phyloP scores from a whole-genome alignment of 2,113 vertebrate species.

The Peromyscus maniculatus region DNA sequence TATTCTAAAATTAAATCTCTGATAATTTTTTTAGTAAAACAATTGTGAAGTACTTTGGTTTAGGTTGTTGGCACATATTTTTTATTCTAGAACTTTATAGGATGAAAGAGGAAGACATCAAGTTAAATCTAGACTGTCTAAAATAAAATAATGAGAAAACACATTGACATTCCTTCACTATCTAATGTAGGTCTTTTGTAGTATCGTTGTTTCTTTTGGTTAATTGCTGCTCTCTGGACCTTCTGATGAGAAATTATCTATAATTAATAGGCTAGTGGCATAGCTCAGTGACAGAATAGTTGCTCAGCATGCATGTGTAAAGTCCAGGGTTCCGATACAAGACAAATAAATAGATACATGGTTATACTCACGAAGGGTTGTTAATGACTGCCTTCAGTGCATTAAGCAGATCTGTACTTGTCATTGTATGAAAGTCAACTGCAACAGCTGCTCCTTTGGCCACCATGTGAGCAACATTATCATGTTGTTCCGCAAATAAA shows the following conservation, averaged over 20 bases:
- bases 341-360: neutral
- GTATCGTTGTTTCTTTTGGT: neutral
- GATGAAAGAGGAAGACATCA: neutral
- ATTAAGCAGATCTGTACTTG: slow-evolving; percentile 84
- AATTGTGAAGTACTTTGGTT: no score
- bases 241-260: neutral
- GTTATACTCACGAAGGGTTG: neutral
- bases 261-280: neutral
- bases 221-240: neutral
- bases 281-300: neutral
- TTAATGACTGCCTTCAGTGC: slow-evolving; percentile 88
- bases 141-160: neutral
- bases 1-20: neutral
- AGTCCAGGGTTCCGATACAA: no score
- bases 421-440: slow-evolving; percentile 87
- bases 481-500: slow-evolving; percentile 88
- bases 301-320: no score
- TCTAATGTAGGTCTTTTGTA: neutral
- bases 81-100: neutral
- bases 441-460: slow-evolving; percentile 87
- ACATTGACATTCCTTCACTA: neutral
- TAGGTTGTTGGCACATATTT: neutral
- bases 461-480: slow-evolving; percentile 88
- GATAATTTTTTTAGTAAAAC: neutral
- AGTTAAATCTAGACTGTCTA: neutral